phyloP scores from a whole-genome alignment of 2,113 vertebrate species.

The Neopipo cinnamomea region DNA sequence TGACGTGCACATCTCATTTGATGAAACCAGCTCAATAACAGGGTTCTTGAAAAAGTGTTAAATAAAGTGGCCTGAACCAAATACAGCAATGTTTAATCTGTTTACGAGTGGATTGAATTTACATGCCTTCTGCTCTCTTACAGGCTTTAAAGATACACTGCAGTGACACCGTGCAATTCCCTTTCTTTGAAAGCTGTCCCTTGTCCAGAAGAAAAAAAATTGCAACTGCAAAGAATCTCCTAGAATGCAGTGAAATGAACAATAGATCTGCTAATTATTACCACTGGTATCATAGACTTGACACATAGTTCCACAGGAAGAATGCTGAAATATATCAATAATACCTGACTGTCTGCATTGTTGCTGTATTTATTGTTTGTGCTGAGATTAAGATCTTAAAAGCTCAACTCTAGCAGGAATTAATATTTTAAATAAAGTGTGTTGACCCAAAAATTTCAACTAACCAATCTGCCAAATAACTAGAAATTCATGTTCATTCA shows the following conservation, averaged over 20 bases:
- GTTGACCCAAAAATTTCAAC: not conserved
- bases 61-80: not conserved
- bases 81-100: not conserved
- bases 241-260: not conserved
- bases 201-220: not conserved
- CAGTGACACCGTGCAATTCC: not conserved
- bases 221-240: not conserved
- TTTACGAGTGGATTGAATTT: not conserved
- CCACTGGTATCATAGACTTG: not conserved
- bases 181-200: not conserved
- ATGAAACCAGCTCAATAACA: conserved; percentile 7
- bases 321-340: not conserved
- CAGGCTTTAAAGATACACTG: not conserved
- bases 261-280: not conserved
- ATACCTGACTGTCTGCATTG: not conserved
- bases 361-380: not conserved
- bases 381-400: not conserved
- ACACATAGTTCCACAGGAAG: not conserved
- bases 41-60: not conserved
- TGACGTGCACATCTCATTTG: conserved; percentile 13
- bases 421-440: not conserved
- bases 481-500: not conserved
- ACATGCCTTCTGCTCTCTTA: not conserved
- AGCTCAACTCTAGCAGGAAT: not conserved
- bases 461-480: not conserved